These are phyloP conservation scores for Cirrhinus molitorella DNA, from an alignment of 2,797 vertebrate genomes.

Conservation along the genomic window DNA sequence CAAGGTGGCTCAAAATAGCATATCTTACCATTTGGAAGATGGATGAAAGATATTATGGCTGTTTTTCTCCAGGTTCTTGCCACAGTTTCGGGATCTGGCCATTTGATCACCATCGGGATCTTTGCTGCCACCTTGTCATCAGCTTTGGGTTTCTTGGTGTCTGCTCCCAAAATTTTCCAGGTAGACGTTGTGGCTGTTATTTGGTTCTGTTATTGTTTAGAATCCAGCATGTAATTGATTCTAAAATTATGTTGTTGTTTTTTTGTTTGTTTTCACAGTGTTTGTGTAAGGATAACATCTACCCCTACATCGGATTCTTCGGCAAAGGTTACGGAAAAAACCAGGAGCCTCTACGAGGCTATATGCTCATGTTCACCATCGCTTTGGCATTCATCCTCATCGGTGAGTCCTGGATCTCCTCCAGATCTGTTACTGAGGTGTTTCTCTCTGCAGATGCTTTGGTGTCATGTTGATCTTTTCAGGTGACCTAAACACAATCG, in stretches of 20 bases:
- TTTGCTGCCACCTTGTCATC: conserved; percentile 82
- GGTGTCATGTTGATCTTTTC: conserved; percentile 31
- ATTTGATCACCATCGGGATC: conserved; percentile 78
- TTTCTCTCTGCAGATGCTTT: background rate
- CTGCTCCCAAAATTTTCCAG: conserved; percentile 83
- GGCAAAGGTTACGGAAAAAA: conserved; percentile 82
- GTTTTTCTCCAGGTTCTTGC: conserved; percentile 68
- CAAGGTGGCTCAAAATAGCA: no score
- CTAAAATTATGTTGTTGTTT: no score
- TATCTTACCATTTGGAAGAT: background rate
- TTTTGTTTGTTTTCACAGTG: conserved; percentile 63
- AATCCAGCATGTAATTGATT: background rate
- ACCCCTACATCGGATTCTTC: conserved; percentile 79
- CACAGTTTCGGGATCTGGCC: conserved; percentile 73
- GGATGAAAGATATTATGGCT: background rate
- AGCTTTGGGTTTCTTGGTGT: conserved; percentile 81
- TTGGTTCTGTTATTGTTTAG: no score
- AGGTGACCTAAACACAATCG: conserved; percentile 77
- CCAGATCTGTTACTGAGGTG: background rate
- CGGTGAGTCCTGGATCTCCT: conserved; percentile 66
- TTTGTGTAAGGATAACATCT: conserved; percentile 80
- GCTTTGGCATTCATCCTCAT: conserved; percentile 78
- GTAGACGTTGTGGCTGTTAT: conserved; percentile 54
- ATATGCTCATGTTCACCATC: conserved; percentile 76
- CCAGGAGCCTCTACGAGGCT: conserved; percentile 74